Evolutionary conservation across 30 jellyfish, hydroid and myxozoan species (phyloP), one percentile per base, ranked within the genome.

Genomic region (Hydractinia symbiolongicarpus): DNA sequence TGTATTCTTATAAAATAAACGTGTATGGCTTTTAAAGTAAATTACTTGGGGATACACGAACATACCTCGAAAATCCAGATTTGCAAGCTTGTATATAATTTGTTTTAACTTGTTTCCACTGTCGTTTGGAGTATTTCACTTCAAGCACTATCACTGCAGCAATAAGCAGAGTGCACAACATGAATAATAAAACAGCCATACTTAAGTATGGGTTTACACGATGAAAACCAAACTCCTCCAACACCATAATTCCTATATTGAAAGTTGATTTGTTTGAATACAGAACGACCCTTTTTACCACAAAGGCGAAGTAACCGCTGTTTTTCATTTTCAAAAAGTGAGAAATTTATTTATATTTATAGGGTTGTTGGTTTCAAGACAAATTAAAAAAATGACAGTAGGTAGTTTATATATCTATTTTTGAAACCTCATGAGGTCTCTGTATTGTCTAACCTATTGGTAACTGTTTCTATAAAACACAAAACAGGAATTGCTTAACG

Each of bases 181-280:
- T 77, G 54, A 82, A 81, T 5, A 86, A 20, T 78, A 90, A 57
- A 11, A 85, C 74, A 19, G 81, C 75, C 93, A 90, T 85, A 9
- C 78, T 62, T 15, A 13, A 53, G 53, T 54, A 84, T 6, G 97
- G 96, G 58, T 85, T 83, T 53, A 69, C 78, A 19, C 77, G 40
- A 50, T 79, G 79, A 16, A 90, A 81, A 19, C 97, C 97, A 77
- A 90, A 90, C 72, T 85, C 87, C 54, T 85, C 64, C 58, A 90
- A 58, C 50, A 84, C 72, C 21, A 83, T 82, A 8, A 81, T 57
- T 17, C 97, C 97, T 85, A 81, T 50, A 30, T 61, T 79, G 15
- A 30, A 60, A 60, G 0, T 30, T 30, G 44, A 30, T 30, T 30
- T 30, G 44, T 30, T 30, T 30, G 2, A 30, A 30, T 30, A 30